Conservation (phyloP, 2,888 invertebrate genomes). For the Lasioglossum villosulum region DNA sequence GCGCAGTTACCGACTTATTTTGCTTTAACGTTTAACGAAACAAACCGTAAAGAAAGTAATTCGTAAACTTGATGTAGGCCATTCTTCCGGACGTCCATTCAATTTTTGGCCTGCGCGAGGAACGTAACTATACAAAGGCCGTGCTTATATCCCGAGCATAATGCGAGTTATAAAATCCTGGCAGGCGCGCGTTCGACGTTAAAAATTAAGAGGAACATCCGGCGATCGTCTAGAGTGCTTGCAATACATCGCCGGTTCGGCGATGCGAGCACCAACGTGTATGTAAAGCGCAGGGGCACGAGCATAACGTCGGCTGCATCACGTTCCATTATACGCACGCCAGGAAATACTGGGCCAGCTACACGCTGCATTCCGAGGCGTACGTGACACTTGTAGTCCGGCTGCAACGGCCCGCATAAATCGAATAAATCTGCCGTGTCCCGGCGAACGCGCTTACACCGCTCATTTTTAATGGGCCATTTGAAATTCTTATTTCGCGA, state of each 20-base stretch:
- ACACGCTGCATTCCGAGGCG: slow-evolving; percentile 48
- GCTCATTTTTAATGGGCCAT: slow-evolving; percentile 24
- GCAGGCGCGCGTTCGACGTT: background rate
- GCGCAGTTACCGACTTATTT: no score
- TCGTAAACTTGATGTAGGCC: no score
- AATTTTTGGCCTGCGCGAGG: background rate
- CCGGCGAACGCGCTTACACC: background rate
- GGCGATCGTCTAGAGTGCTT: background rate
- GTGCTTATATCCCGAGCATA: background rate
- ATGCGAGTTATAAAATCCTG: background rate
- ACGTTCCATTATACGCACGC: slow-evolving; percentile 52
- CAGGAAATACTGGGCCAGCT: slow-evolving; percentile 33
- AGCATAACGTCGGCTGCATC: slow-evolving; percentile 31
- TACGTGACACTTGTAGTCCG: slow-evolving; percentile 55
- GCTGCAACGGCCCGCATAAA: slow-evolving; percentile 34
- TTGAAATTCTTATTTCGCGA: slow-evolving; percentile 33
- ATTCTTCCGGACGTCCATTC: no score
- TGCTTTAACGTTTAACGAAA: no score
- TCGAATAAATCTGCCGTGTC: slow-evolving; percentile 48
- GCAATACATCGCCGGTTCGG: slow-evolving; percentile 16
- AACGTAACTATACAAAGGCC: background rate
- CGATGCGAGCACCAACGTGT: background rate
- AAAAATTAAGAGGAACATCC: background rate
- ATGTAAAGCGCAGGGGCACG: background rate
- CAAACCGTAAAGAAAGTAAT: no score